Evolutionary conservation across 2,888 invertebrate species (phyloP), one percentile per base, ranked within the genome.

Genomic region (Lochmaea capreae): DNA sequence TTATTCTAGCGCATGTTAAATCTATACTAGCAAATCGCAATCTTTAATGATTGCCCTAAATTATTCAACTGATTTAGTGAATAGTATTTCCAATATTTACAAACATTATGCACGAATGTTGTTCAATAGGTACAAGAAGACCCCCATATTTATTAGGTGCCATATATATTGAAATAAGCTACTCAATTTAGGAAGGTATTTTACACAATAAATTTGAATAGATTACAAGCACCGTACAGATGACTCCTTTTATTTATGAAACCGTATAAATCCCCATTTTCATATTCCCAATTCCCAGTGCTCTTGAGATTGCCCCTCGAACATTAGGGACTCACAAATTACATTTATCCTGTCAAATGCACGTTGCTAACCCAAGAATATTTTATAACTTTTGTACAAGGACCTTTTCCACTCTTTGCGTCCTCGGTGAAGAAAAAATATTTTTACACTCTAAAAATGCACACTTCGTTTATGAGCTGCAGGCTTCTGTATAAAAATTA

Each of bases 281-380:
- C 84, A 83, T 82, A 84, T 82, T 83, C 84, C 82, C 83, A 83
- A 83, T 83, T 83, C 83, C 77, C 82, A 79, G 79, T 76, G 80
- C 83, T 80, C 78, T 79, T 81, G 80, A 82, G 83, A 84, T 83
- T 83, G 82, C 79, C 81, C 80, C 78, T 73, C 73, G 72, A 59
- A 78, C 83, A 82, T 82, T 81, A 82, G 84, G 84, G 84, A 84
- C 78, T 83, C 83, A 83, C 84, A 85, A 85, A 85, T 85, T 84
- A 83, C 84, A 81, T 82, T 83, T 80, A 81, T 76, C 80, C 84
- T 84, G 85, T 84, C 85, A 85, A 81, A 81, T 79, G 82, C 85
- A 85, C 83, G 81, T 81, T 82, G 83, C 80, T 76, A 78, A 79
- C 77, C 77, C 77, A 78, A 80, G 79, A 82, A 81, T 83, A 82